Evolutionary conservation across 2,797 vertebrate species (phyloP).

Genomic region (Phoebastria nigripes): DNA sequence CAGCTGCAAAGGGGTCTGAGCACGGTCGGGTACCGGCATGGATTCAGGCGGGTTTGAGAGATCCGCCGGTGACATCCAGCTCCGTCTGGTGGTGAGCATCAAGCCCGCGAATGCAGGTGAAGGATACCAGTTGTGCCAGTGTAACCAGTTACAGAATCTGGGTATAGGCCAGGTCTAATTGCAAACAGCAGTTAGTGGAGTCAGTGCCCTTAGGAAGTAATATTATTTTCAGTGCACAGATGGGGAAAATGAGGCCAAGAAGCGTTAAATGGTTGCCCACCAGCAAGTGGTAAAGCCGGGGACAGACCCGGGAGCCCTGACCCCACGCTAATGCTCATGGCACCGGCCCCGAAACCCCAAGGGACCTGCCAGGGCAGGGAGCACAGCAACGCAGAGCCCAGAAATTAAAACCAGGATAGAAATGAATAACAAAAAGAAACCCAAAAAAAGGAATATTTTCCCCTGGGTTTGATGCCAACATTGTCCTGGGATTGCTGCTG

Average conservation of each 20-base stretch:
- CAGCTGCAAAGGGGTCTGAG: neutral
- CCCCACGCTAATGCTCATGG: fast-evolving
- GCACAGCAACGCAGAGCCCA: neutral
- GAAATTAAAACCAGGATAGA: neutral
- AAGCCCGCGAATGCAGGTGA: fast-evolving
- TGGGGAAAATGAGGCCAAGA: neutral
- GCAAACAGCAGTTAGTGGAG: neutral
- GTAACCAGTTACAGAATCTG: neutral
- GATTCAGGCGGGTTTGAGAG: neutral
- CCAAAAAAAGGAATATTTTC: neutral
- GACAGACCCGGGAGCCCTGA: neutral
- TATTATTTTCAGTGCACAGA: neutral
- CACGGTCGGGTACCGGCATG: fast-evolving
- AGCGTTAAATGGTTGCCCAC: fast-evolving
- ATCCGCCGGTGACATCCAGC: fast-evolving
- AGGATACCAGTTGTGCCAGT: neutral
- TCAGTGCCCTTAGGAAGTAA: neutral
- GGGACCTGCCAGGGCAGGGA: neutral
- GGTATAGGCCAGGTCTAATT: neutral
- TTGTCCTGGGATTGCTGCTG: neutral
- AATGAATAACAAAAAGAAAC: neutral
- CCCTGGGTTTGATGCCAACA: neutral
- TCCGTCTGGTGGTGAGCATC: neutral
- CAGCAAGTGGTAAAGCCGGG: fast-evolving
- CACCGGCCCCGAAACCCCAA: fast-evolving